Percentiles rank a stretch among this genome's conserved stretches.
Evolutionary conservation across 2,113 vertebrate species (phyloP).

Genomic region (Rattus rattus): DNA sequence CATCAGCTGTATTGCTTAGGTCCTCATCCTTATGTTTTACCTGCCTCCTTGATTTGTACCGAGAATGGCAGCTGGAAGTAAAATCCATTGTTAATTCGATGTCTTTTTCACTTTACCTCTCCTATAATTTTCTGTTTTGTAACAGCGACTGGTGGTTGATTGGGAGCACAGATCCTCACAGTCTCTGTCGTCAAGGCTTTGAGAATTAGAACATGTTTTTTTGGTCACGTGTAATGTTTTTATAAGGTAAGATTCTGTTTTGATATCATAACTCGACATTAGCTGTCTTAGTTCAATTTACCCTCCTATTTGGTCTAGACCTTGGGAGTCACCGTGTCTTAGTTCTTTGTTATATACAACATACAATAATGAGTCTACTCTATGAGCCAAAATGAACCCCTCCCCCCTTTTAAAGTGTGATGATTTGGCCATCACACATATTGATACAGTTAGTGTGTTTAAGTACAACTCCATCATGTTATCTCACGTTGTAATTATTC

Average conservation of each 20-base stretch:
- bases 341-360: background rate
- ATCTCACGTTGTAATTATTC: background rate
- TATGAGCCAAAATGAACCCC: background rate
- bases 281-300: background rate
- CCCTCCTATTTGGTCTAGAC: background rate
- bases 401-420: background rate
- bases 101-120: background rate
- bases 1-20: no score
- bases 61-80: background rate
- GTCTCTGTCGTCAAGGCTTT: background rate
- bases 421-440: background rate
- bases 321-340: background rate
- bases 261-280: background rate
- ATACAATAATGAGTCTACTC: background rate
- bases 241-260: background rate
- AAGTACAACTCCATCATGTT: background rate
- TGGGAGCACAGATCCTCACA: background rate
- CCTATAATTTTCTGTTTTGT: background rate
- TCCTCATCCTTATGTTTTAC: background rate
- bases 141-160: background rate
- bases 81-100: background rate
- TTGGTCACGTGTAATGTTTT: background rate
- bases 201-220: background rate
- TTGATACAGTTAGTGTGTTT: background rate
- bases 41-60: background rate